Percentiles rank a stretch among this genome's conserved stretches.
These are phyloP conservation scores for Schizopygopsis pylzovi DNA, from an alignment of 2,797 vertebrate species.

Conservation along the genomic window DNA sequence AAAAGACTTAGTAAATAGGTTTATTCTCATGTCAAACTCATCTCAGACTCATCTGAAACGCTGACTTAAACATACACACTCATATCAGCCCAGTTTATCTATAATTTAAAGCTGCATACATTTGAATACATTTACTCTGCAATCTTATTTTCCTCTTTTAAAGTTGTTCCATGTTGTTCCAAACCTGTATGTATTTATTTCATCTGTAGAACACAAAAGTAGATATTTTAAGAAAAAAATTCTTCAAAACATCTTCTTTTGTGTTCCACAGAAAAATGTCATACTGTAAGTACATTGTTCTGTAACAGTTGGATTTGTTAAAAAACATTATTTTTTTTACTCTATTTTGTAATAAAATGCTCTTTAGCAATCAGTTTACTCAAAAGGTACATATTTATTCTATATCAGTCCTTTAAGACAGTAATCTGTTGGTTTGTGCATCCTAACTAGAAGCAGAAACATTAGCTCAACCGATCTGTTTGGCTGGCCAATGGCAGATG, in stretches of 20 bases:
- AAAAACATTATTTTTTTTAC: too few species aligned
- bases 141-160: background rate
- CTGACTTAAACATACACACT: background rate
- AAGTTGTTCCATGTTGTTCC: background rate
- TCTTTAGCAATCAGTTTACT: background rate
- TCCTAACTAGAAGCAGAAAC: background rate
- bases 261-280: background rate
- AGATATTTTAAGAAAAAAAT: background rate
- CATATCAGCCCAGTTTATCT: background rate
- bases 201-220: background rate
- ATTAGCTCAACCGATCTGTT: background rate
- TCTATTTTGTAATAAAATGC: background rate
- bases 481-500: background rate
- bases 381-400: background rate
- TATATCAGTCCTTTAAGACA: background rate
- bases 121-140: background rate
- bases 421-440: background rate
- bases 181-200: background rate
- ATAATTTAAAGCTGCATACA: constrained; percentile 10
- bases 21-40: background rate
- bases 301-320: too few species aligned
- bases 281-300: too few species aligned
- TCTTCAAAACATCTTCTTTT: background rate
- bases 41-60: background rate
- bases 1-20: constrained; percentile 13